These are phyloP conservation scores for Zaprionus capensis DNA, from an alignment of 1,140 invertebrate species.

Conservation along the genomic window DNA sequence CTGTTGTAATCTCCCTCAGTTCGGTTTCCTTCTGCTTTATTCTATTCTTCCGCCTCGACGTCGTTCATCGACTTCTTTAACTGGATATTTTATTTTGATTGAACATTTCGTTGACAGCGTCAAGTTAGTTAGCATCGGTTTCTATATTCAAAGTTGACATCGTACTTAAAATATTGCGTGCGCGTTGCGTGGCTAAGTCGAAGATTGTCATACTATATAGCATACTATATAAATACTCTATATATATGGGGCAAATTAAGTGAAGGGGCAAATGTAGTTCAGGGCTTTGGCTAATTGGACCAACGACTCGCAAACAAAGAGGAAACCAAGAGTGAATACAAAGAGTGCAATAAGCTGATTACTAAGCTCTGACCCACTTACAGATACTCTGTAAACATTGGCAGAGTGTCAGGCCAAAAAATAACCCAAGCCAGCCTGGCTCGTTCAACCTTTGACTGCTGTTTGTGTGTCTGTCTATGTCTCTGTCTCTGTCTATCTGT, in stretches of 20 bases:
- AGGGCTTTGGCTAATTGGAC: slow-evolving; percentile 52
- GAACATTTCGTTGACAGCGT: slow-evolving; percentile 44
- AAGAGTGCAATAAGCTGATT: slow-evolving; percentile 56
- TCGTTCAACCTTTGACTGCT: background rate
- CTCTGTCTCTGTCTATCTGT: slow-evolving; percentile 13
- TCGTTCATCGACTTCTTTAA: slow-evolving; percentile 39
- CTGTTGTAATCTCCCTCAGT: slow-evolving; percentile 17
- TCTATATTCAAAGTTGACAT: slow-evolving; percentile 9
- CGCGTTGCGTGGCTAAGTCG: slow-evolving; percentile 17
- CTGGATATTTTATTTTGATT: slow-evolving; percentile 61
- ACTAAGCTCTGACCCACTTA: slow-evolving; percentile 39
- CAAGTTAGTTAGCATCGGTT: slow-evolving; percentile 26
- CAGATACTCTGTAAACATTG: slow-evolving; percentile 8
- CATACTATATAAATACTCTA: background rate
- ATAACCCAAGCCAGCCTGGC: background rate
- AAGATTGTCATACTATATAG: slow-evolving; percentile 26
- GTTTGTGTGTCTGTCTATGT: slow-evolving; percentile 6
- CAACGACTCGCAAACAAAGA: slow-evolving; percentile 49
- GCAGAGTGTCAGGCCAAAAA: background rate
- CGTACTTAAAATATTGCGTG: background rate
- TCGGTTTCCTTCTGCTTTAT: slow-evolving; percentile 11
- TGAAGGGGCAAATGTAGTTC: slow-evolving; percentile 48
- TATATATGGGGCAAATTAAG: slow-evolving; percentile 37
- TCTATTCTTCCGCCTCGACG: slow-evolving; percentile 23
- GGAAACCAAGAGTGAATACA: slow-evolving; percentile 30